These are phyloP conservation scores for Andrena hattorfiana DNA, from an alignment of 2,888 invertebrate species.

Conservation along the genomic window DNA sequence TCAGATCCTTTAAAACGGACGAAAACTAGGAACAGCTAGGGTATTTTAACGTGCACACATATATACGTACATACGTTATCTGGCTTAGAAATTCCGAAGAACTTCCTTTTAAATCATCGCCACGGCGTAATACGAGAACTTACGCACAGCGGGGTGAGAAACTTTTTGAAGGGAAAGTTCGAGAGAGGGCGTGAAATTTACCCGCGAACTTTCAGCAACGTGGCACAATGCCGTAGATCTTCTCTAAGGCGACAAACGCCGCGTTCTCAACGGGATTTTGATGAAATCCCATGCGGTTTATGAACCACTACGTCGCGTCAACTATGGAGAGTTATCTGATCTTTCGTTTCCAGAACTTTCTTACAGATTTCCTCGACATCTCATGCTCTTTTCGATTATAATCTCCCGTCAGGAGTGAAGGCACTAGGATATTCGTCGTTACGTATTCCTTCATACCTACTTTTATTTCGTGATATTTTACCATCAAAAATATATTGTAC, in stretches of 20 bases:
- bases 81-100: constrained; percentile 61
- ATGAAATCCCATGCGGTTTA: constrained; percentile 73
- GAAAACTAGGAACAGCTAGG: constrained; percentile 23
- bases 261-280: constrained; percentile 71
- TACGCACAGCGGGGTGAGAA: constrained; percentile 63
- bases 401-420: constrained; percentile 14
- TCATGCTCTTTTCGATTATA: constrained; percentile 53
- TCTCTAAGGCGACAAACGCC: constrained; percentile 62
- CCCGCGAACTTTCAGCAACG: constrained; percentile 68
- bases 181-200: constrained; percentile 70
- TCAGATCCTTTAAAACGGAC: constrained; percentile 3
- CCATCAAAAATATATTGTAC: neutral
- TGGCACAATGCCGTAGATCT: constrained; percentile 56
- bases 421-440: neutral
- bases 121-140: constrained; percentile 71
- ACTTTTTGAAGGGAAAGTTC: constrained; percentile 68
- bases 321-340: constrained; percentile 61
- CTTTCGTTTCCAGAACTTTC: constrained; percentile 48
- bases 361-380: constrained; percentile 3
- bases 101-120: constrained; percentile 71
- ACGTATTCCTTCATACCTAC: neutral
- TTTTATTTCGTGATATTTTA: neutral
- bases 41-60: constrained; percentile 32
- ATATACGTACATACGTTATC: constrained; percentile 41
- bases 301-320: constrained; percentile 57